Base-by-base conservation (phyloP, 2,888 invertebrate species). In the Perdita meconis region DNA sequence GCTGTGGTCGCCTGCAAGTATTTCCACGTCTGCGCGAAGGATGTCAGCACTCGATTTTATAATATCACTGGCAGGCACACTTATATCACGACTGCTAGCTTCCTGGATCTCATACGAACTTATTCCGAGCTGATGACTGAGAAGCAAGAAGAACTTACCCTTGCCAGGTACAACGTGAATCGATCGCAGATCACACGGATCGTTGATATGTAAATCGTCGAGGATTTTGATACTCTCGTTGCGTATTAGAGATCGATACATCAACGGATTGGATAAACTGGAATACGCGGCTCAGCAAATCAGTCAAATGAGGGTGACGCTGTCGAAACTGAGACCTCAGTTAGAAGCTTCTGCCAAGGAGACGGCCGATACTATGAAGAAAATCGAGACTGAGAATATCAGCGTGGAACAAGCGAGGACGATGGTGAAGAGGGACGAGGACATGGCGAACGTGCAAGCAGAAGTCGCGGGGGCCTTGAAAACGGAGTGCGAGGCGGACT, bases 51-150 rank as follows among this genome's bases (percentile, higher is more conserved):
- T 0, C 93, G 94, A 36, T 97, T 96, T 90, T 96, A 93, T 90
- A 89, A 93, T 50, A 94, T 95, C 66, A 94, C 95, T 38, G 95
- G 95, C 2, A 94, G 97, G 76, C 95, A 95, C 91, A 96, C 96
- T 6, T 97, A 97, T 88, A 95, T 97, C 40, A 97, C 97, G 0
- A 97, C 97, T 0, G 96, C 97, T 0, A 96, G 97, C 0, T 97
- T 97, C 90, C 93, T 97, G 80, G 96, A 97, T 92, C 93, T 97
- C 64, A 97, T 97, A 61, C 94, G 94, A 88, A 95, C 96, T 0
- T 97, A 97, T 91, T 95, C 96, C 26, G 93, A 93, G 12, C 93
- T 97, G 42, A 96, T 96, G 51, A 95, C 94, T 78, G 93, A 93
- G 80, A 96, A 96, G 90, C 97, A 97, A 91, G 94, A 95, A 72